These are phyloP conservation scores for Spisula subtruncata DNA, from an alignment of 2,888 invertebrate genomes.

Conservation along the genomic window DNA sequence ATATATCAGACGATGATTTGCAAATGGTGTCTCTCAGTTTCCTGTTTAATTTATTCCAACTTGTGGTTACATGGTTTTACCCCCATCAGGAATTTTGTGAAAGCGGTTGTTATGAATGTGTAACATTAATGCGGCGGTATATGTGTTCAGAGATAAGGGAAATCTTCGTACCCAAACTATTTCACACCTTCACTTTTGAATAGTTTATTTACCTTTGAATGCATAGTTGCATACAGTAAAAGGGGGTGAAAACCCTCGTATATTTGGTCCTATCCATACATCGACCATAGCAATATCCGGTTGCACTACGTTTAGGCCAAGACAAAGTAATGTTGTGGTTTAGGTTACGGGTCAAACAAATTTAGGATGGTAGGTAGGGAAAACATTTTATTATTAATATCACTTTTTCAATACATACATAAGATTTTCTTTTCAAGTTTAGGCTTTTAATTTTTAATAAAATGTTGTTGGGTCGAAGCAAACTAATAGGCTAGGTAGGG, in stretches of 20 bases:
- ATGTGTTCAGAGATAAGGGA: neutral
- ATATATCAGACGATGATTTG: constrained; percentile 32
- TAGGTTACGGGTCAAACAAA: no score
- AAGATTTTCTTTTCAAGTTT: no score
- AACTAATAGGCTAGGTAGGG: no score
- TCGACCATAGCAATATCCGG: neutral
- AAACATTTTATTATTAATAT: no score
- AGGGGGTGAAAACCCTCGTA: neutral
- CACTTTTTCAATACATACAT: no score
- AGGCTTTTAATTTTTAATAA: no score
- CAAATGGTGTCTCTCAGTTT: constrained; percentile 10
- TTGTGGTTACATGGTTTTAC: neutral
- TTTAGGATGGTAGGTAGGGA: no score
- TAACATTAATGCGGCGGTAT: constrained; percentile 16
- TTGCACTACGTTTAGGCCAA: neutral
- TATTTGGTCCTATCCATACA: neutral
- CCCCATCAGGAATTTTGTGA: constrained; percentile 11
- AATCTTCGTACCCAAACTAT: neutral
- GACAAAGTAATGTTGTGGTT: no score
- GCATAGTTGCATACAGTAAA: neutral
- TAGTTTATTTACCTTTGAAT: neutral
- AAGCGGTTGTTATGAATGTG: neutral
- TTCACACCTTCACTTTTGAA: neutral
- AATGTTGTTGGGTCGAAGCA: no score
- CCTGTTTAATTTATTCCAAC: constrained; percentile 22